Percentiles rank a stretch among this genome's conserved stretches.
Evolutionary conservation across 1,140 invertebrate genomes (phyloP).

Genomic region (Bombus confusus): DNA sequence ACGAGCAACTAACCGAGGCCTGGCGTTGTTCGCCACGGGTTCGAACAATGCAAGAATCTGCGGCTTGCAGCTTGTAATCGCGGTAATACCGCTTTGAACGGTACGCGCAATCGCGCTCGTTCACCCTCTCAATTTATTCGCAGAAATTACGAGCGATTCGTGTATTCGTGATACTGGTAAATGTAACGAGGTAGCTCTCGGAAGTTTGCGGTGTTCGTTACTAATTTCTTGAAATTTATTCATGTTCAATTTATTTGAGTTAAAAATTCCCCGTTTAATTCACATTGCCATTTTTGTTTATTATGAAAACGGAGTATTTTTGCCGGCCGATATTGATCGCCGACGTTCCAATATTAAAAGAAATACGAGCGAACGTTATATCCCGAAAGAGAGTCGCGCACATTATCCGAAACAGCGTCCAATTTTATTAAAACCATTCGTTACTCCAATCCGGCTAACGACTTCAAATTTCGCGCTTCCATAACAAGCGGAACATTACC

Average conservation of each 20-base stretch:
- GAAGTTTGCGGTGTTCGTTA: not conserved
- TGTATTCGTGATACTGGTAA: not conserved
- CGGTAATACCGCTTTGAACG: not conserved
- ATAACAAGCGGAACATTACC: not conserved
- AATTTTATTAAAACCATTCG: not conserved
- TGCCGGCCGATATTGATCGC: not conserved
- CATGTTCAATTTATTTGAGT: not conserved
- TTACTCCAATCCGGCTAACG: not conserved
- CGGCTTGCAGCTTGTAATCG: not conserved
- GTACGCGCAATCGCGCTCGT: not conserved
- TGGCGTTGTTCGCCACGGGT: not conserved
- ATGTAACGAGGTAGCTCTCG: not conserved
- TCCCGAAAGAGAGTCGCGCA: not conserved
- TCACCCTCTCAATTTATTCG: not conserved
- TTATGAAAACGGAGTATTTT: not conserved
- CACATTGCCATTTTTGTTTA: not conserved
- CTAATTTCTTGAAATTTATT: not conserved
- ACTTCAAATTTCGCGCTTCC: not conserved
- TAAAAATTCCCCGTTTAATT: not conserved
- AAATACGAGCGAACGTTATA: not conserved
- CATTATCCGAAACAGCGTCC: not conserved
- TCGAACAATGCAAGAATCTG: conserved; percentile 3
- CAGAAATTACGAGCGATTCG: not conserved
- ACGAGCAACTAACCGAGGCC: not conserved
- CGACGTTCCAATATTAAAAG: not conserved